Percentiles rank a stretch among this genome's conserved stretches.
phyloP scores from a whole-genome alignment of 2,888 invertebrate genomes.

The Monopis laevigella region DNA sequence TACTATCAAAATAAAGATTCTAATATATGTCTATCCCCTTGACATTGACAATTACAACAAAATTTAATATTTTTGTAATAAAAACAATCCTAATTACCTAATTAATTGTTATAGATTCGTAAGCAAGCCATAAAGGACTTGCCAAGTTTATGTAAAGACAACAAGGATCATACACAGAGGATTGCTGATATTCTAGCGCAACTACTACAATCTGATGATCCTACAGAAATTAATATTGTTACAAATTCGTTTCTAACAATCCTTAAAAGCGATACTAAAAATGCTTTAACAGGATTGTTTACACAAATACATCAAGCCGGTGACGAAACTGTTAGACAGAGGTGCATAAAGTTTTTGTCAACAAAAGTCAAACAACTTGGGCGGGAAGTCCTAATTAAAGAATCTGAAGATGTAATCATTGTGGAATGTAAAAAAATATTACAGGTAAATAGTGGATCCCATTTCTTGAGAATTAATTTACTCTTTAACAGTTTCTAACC shows the following conservation, averaged over 20 bases:
- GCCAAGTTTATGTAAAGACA: conserved; percentile 86
- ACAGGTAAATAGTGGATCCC: conserved; percentile 72
- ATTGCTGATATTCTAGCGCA: conserved; percentile 94
- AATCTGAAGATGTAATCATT: conserved; percentile 86
- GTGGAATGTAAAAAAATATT: conserved; percentile 87
- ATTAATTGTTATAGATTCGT: conserved; percentile 74
- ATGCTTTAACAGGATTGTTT: conserved; percentile 64
- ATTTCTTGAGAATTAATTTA: no score
- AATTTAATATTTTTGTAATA: no score
- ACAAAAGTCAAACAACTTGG: conserved; percentile 83
- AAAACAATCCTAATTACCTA: no score
- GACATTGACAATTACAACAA: no score
- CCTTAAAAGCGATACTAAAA: conserved; percentile 77
- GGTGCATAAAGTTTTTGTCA: conserved; percentile 88
- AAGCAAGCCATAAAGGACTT: conserved; percentile 95
- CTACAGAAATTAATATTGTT: conserved; percentile 84
- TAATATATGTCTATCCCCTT: no score
- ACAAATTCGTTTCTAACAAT: conserved; percentile 83
- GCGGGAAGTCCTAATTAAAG: conserved; percentile 80
- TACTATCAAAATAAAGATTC: no score
- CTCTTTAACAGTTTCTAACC: no score
- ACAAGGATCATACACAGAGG: conserved; percentile 82
- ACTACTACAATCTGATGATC: conserved; percentile 86
- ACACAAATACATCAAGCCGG: conserved; percentile 64
- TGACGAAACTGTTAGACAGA: conserved; percentile 79